These are phyloP conservation scores for Petrophora chlorosata DNA, from an alignment of 2,888 invertebrate genomes.

Conservation along the genomic window DNA sequence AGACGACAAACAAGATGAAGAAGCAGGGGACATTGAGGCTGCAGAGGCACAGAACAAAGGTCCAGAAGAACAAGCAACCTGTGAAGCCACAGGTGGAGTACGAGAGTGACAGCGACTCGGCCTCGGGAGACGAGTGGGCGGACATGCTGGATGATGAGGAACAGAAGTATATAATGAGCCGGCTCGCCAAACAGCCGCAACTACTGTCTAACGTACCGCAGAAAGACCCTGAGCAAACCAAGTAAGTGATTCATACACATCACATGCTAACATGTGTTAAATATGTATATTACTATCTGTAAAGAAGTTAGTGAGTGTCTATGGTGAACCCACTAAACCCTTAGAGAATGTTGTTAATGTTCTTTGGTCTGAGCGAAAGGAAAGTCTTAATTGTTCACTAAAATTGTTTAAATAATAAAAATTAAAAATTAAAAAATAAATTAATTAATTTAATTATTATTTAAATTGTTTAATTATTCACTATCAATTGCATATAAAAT, in stretches of 20 bases:
- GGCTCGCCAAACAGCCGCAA: conserved; percentile 70
- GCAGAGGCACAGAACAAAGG: conserved; percentile 69
- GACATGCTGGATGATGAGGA: conserved; percentile 85
- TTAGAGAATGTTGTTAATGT: no score
- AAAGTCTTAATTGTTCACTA: no score
- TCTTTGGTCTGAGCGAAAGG: no score
- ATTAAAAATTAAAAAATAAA: no score
- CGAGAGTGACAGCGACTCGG: conserved; percentile 74
- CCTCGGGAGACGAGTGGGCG: conserved; percentile 80
- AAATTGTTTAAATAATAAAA: no score
- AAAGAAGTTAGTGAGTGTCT: no score
- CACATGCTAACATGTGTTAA: neutral
- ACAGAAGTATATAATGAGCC: conserved; percentile 75
- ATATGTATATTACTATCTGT: no score
- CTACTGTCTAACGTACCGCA: conserved; percentile 69
- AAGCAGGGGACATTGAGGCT: conserved; percentile 80
- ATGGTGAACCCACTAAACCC: no score
- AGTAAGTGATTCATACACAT: conserved; percentile 35
- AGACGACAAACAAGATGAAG: conserved; percentile 82
- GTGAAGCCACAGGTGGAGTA: conserved; percentile 60
- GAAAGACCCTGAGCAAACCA: conserved; percentile 52
- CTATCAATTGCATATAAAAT: no score
- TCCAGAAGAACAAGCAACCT: conserved; percentile 64
- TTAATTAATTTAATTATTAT: no score
- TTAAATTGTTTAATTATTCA: no score